Base-by-base conservation (phyloP, 2,888 invertebrate species). In the Oxystoma pomonae region DNA sequence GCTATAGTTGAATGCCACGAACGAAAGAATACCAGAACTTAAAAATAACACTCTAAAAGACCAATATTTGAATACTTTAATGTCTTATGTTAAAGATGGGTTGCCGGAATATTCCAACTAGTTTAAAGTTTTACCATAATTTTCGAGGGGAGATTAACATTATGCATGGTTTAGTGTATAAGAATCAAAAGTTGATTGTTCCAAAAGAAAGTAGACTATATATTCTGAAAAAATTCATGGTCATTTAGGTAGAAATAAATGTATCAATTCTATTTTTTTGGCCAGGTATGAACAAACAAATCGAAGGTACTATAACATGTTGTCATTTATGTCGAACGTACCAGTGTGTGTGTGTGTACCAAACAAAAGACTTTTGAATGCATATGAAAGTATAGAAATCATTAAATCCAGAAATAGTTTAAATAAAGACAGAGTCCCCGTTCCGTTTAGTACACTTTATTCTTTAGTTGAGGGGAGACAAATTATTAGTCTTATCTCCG, bases 161-260 rank as follows among this genome's bases (percentile, higher is more conserved):
- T 3, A 53, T 35, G 3, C 35, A 35, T 3, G 35, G 35, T 5
- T n/a, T 62, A 16, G 53, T 62, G 16, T 62, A 53, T 55, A 59
- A 62, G 20, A 50, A 49, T 9, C 61, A 55, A 21, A 16, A 16
- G 16, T 18, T 62, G 19, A 22, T 62, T 2, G 50, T 59, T 5
- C 59, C 59, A 18, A 53, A 59, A 19, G 19, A 21, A 21, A 16
- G 19, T 16, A 21, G 55, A 50, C 20, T n/a, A 5, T 17, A 62
- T 20, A 62, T 62, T 20, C 17, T 62, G 20, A n/a, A 19, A 55
- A 53, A 55, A 60, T 16, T 49, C 57, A 59, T 18, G 56, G 21
- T 51, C 63, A 63, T 51, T 35, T 62, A 55, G 21, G 61, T 7
- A 21, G 19, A 20, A 12, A 49, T 9, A 57, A 57, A 55, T 58